phyloP scores from a whole-genome alignment of 92 coral and sea anemone genomes.

The Epizoanthus scotinus region DNA sequence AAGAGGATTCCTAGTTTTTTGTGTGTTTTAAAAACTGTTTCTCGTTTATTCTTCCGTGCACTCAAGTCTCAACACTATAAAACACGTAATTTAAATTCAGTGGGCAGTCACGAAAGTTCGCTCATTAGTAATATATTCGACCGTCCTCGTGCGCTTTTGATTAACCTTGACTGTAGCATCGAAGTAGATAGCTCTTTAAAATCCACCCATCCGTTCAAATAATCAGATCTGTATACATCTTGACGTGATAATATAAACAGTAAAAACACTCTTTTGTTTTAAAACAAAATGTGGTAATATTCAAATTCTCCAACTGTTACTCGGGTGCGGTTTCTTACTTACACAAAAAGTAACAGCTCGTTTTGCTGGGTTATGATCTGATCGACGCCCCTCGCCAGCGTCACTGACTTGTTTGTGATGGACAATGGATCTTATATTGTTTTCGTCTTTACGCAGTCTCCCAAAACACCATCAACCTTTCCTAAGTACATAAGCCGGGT shows the following conservation, averaged over 20 bases:
- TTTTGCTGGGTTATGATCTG: constrained; percentile 20
- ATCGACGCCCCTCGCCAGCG: background rate
- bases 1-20: background rate
- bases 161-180: constrained; percentile 15
- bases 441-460: background rate
- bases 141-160: constrained; percentile 32
- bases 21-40: background rate
- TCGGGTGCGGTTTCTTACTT: constrained; percentile 27
- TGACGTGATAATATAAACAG: background rate
- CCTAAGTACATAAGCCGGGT: too few relatives aligned
- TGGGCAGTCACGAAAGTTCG: constrained; percentile 26
- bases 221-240: background rate
- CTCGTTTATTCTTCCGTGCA: background rate
- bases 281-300: background rate
- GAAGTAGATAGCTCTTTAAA: background rate
- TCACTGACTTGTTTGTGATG: constrained; percentile 1
- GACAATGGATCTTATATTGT: background rate
- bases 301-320: background rate
- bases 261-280: background rate
- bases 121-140: constrained; percentile 9
- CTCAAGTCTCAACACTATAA: too few relatives aligned
- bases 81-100: constrained; percentile 4
- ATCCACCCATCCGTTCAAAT: constrained; percentile 2
- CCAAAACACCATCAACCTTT: background rate
- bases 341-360: constrained; percentile 6